phyloP scores from a whole-genome alignment of 1,140 invertebrate genomes.

The Solenopsis invicta region DNA sequence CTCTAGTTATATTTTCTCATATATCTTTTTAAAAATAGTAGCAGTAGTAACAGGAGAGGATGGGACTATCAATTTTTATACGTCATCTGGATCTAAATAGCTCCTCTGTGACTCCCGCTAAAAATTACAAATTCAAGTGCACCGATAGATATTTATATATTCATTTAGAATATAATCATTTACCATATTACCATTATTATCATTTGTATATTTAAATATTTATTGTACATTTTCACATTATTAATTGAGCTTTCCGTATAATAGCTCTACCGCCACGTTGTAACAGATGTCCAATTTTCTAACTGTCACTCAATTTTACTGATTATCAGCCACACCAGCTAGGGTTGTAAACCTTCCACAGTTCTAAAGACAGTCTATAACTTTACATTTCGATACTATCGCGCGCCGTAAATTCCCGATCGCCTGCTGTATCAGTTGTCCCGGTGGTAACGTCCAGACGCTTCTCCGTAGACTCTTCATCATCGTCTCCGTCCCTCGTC shows the following conservation, averaged over 20 bases:
- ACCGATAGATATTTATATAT: background rate
- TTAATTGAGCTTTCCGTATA: background rate
- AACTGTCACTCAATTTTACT: constrained; percentile 21
- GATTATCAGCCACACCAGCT: background rate
- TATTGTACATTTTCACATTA: background rate
- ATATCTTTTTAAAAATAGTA: too few species aligned
- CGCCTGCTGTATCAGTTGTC: constrained; percentile 42
- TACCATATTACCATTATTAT: background rate
- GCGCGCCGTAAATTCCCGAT: constrained; percentile 39
- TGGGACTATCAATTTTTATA: too few species aligned
- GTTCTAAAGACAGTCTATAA: constrained; percentile 25
- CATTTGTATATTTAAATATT: background rate
- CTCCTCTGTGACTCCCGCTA: too few species aligned
- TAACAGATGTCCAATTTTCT: constrained; percentile 24
- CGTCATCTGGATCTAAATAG: too few species aligned
- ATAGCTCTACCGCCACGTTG: background rate
- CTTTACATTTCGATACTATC: constrained; percentile 57
- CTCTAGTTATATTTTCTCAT: too few species aligned
- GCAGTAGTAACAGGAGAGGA: too few species aligned
- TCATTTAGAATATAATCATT: background rate
- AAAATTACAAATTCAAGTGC: too few species aligned
- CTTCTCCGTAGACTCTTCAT: constrained; percentile 40
- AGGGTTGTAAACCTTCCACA: constrained; percentile 13
- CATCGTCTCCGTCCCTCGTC: constrained; percentile 46
- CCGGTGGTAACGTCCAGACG: constrained; percentile 26